Conservation (phyloP, 1,140 invertebrate genomes). For the Drosophila rufa region DNA sequence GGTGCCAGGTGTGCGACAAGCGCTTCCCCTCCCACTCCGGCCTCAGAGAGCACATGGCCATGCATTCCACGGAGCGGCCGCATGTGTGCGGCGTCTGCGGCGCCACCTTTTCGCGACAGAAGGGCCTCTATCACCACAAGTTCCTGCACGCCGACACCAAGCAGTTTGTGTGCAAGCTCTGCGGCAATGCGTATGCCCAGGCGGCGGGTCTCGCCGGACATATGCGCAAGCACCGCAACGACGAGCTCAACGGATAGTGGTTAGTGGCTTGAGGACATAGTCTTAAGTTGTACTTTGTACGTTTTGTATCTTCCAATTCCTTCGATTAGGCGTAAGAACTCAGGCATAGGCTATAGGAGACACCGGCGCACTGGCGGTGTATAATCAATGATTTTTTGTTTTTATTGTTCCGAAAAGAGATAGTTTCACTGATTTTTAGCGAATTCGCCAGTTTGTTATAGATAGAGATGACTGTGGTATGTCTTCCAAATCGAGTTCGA, state of each 20-base stretch:
- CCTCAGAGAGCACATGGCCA: slow-evolving; percentile 87
- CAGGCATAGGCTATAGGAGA: slow-evolving; percentile 61
- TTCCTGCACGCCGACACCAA: slow-evolving; percentile 76
- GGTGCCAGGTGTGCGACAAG: slow-evolving; percentile 90
- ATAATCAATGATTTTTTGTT: slow-evolving; percentile 1
- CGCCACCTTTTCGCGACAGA: slow-evolving; percentile 93
- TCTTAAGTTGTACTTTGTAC: slow-evolving; percentile 9
- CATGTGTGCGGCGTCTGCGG: slow-evolving; percentile 91
- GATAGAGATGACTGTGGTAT: background rate
- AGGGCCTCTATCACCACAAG: slow-evolving; percentile 87
- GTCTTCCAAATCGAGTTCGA: background rate
- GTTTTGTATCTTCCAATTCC: slow-evolving; percentile 47
- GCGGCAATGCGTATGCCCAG: slow-evolving; percentile 80
- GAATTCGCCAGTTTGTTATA: background rate
- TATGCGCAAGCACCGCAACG: slow-evolving; percentile 85
- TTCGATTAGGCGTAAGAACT: slow-evolving; percentile 49
- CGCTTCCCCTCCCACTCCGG: slow-evolving; percentile 90
- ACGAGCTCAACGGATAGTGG: slow-evolving; percentile 54
- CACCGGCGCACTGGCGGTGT: too few species aligned
- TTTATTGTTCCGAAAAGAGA: background rate
- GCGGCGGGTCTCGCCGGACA: slow-evolving; percentile 77
- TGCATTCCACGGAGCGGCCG: slow-evolving; percentile 92
- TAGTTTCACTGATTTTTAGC: background rate
- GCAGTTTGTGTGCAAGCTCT: slow-evolving; percentile 78
- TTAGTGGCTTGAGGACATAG: background rate